These are phyloP conservation scores for Agapornis canus DNA, from an alignment of 2,797 vertebrate genomes.

Conservation along the genomic window DNA sequence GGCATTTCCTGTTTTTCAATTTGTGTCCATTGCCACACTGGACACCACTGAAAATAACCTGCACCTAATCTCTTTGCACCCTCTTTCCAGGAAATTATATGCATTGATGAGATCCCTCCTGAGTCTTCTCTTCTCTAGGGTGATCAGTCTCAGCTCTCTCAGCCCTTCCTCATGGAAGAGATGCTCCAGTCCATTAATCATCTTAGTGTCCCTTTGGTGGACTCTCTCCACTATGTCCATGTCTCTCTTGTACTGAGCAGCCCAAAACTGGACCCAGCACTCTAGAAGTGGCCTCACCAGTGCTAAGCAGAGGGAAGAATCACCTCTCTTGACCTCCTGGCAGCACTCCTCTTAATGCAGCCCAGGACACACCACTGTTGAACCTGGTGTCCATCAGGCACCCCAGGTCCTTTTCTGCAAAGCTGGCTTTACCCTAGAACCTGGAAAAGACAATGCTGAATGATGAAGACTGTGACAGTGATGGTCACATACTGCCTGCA, in stretches of 20 bases:
- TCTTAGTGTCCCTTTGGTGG: not conserved
- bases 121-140: not conserved
- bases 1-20: not conserved
- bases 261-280: not conserved
- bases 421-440: not conserved
- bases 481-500: not conserved
- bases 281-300: not conserved
- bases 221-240: too few relatives aligned
- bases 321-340: not conserved
- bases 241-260: not conserved
- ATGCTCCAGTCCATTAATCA: rapidly evolving
- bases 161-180: not conserved
- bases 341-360: not conserved
- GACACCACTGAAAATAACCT: not conserved
- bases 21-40: not conserved
- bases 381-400: not conserved
- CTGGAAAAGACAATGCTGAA: not conserved
- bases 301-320: not conserved
- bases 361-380: not conserved
- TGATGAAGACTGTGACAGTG: not conserved
- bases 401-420: not conserved
- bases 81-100: not conserved
- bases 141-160: not conserved
- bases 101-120: too few relatives aligned
- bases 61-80: not conserved